Conservation (phyloP, 2,113 vertebrate genomes). For the Eurystomus gularis region DNA sequence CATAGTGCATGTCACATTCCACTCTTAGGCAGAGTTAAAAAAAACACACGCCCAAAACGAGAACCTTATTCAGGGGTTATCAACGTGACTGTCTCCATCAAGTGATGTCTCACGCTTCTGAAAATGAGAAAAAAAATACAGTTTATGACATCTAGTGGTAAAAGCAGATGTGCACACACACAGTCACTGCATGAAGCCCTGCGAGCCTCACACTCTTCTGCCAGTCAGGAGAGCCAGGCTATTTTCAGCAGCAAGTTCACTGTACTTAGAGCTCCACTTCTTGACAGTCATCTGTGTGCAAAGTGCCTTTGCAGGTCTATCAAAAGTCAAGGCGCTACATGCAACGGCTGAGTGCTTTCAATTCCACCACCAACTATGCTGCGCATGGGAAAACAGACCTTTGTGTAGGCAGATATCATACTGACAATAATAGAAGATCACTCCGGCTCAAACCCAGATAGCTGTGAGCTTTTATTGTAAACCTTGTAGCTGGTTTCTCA, state of each 20-base stretch:
- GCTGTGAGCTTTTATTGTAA: neutral
- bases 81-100: neutral
- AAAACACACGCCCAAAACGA: neutral
- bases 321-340: neutral
- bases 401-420: neutral
- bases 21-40: neutral
- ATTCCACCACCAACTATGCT: neutral
- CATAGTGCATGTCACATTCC: fast-evolving
- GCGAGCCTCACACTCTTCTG: fast-evolving
- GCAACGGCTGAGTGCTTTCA: neutral
- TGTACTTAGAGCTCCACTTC: neutral
- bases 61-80: neutral
- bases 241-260: neutral
- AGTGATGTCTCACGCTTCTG: neutral
- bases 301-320: neutral
- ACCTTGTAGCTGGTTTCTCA: neutral
- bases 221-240: neutral
- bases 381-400: neutral
- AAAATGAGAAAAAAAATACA: neutral
- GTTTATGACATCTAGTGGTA: constrained; percentile 49
- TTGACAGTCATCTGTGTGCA: neutral
- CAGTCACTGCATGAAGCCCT: neutral
- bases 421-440: neutral
- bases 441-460: neutral
- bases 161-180: neutral